Percentiles rank a stretch among this genome's conserved stretches.
phyloP scores from a whole-genome alignment of 2,888 invertebrate species.

The Acanthosepion esculentum region DNA sequence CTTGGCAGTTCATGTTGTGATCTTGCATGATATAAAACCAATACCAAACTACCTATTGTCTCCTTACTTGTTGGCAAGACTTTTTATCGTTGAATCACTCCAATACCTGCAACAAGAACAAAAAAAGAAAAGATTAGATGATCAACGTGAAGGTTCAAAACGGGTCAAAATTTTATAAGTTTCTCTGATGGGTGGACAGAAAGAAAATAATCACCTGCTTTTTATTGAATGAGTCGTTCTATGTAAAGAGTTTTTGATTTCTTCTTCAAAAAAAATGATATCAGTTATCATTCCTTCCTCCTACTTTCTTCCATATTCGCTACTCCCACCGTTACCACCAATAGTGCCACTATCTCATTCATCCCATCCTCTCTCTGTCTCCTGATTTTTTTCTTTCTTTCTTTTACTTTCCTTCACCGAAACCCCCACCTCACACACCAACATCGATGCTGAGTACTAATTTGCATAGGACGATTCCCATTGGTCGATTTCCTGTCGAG shows the following conservation, averaged over 20 bases:
- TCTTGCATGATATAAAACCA: not conserved
- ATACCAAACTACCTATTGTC: not conserved
- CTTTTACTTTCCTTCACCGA: not conserved
- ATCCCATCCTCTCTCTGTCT: not conserved
- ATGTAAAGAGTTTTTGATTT: not conserved
- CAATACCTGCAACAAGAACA: too few relatives aligned
- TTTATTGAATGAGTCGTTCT: not conserved
- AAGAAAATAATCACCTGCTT: not conserved
- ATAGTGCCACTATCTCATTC: not conserved
- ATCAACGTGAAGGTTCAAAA: not conserved
- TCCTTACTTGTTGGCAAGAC: not conserved
- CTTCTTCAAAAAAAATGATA: not conserved
- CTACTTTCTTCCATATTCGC: not conserved
- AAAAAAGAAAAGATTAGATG: not conserved
- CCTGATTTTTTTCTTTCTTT: not conserved
- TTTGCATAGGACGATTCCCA: not conserved
- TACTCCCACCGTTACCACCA: not conserved
- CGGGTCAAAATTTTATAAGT: not conserved
- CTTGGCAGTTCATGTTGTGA: not conserved
- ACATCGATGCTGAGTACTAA: not conserved
- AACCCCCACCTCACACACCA: not conserved
- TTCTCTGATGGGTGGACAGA: not conserved
- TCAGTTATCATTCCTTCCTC: not conserved
- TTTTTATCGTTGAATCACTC: not conserved
- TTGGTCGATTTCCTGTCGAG: constrained; percentile 24